Evolutionary conservation across 2,113 vertebrate species (phyloP).

Genomic region (Mesocricetus auratus): DNA sequence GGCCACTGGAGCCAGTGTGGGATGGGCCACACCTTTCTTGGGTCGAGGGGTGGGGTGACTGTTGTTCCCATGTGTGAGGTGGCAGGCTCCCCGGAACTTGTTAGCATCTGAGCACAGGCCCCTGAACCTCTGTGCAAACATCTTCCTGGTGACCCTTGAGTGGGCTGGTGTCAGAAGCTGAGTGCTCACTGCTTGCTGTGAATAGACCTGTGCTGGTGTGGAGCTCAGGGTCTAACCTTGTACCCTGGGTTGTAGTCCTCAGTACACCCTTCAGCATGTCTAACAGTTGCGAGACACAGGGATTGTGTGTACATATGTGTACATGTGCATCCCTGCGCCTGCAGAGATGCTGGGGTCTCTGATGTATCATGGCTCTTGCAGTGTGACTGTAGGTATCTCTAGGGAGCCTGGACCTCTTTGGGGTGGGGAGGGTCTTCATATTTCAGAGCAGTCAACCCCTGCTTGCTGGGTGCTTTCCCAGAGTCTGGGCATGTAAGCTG

Average conservation of each 20-base stretch:
- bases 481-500: background rate
- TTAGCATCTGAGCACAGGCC: background rate
- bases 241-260: background rate
- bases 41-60: background rate
- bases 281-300: fast-evolving
- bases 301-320: background rate
- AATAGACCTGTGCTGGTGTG: background rate
- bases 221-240: background rate
- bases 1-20: background rate
- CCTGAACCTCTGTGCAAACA: background rate
- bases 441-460: fast-evolving
- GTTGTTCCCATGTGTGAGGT: background rate
- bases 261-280: background rate
- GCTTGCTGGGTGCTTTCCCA: background rate
- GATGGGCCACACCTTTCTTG: constrained; percentile 28
- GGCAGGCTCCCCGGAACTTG: background rate
- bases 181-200: background rate
- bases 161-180: background rate
- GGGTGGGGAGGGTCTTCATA: background rate
- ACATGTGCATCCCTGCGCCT: fast-evolving
- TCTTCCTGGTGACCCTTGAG: background rate
- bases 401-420: fast-evolving
- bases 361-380: background rate
- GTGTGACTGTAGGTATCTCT: background rate
- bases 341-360: background rate